Conservation (phyloP, 2,113 vertebrate genomes). For the Platichthys flesus region DNA sequence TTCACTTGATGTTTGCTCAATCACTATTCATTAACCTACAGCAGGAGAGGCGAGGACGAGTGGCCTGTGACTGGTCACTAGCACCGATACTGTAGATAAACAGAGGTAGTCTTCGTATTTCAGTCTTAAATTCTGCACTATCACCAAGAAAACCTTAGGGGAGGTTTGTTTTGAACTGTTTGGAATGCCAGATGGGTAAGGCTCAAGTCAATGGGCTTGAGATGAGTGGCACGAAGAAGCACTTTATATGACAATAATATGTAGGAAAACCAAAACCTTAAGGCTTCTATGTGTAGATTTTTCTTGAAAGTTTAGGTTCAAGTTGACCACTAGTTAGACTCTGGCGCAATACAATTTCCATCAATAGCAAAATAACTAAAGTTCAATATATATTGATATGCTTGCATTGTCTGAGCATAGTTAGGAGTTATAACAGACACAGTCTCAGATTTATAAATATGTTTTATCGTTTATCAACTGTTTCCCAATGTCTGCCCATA, state of each 20-base stretch:
- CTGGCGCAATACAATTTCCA: too few relatives aligned
- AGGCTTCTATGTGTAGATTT: too few relatives aligned
- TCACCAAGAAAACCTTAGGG: not conserved
- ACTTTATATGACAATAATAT: not conserved
- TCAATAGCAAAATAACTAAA: too few relatives aligned
- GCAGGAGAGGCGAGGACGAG: not conserved
- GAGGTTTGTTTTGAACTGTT: slow-evolving; percentile 21
- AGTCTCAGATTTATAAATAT: too few relatives aligned
- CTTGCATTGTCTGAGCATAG: too few relatives aligned
- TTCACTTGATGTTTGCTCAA: slow-evolving; percentile 43
- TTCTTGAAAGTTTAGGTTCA: too few relatives aligned
- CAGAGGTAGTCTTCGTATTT: not conserved
- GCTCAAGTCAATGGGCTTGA: not conserved
- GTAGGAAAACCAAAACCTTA: too few relatives aligned
- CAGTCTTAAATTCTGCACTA: not conserved
- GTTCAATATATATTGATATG: too few relatives aligned
- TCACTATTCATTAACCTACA: slow-evolving; percentile 56
- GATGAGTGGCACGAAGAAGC: not conserved
- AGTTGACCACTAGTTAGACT: too few relatives aligned
- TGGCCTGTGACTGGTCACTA: not conserved
- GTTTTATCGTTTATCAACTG: too few relatives aligned
- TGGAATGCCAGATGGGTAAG: slow-evolving; percentile 4
- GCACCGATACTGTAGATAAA: slow-evolving; percentile 52
- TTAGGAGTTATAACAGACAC: too few relatives aligned
- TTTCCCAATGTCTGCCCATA: too few relatives aligned